Evolutionary conservation across 1,140 invertebrate genomes (phyloP).

Genomic region (Cyclina sinensis): DNA sequence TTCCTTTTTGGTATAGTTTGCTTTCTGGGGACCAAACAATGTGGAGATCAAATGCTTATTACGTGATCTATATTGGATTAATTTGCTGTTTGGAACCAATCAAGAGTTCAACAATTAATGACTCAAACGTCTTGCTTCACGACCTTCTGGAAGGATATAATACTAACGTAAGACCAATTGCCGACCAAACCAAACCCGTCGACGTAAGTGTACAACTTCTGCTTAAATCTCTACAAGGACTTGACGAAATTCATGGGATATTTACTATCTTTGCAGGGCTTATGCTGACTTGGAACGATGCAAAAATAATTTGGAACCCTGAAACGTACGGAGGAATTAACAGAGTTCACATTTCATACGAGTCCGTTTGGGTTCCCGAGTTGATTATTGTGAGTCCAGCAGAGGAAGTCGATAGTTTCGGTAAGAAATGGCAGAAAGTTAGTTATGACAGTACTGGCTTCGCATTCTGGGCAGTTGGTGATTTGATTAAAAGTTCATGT

Average conservation of each 20-base stretch:
- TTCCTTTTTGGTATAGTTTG: too few relatives aligned
- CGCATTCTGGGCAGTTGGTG: background rate
- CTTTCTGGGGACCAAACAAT: too few relatives aligned
- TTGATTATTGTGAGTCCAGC: constrained; percentile 9
- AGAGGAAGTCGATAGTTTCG: background rate
- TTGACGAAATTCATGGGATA: background rate
- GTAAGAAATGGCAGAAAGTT: background rate
- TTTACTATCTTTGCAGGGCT: background rate
- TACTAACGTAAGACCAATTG: background rate
- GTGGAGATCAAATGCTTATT: too few relatives aligned
- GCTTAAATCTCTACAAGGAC: background rate
- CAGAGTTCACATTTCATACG: background rate
- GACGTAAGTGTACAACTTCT: background rate
- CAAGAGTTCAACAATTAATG: background rate
- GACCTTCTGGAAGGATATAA: background rate
- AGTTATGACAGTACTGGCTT: background rate
- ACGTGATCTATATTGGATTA: too few relatives aligned
- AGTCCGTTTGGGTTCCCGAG: constrained; percentile 25
- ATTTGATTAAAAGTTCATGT: constrained; percentile 6
- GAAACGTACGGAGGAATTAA: background rate
- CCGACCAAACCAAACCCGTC: background rate
- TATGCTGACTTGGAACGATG: background rate
- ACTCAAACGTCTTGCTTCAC: background rate
- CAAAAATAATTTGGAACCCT: background rate
- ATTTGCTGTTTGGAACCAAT: too few relatives aligned